Conservation (phyloP, 2,797 vertebrate species). For the Syngnathus acus region DNA sequence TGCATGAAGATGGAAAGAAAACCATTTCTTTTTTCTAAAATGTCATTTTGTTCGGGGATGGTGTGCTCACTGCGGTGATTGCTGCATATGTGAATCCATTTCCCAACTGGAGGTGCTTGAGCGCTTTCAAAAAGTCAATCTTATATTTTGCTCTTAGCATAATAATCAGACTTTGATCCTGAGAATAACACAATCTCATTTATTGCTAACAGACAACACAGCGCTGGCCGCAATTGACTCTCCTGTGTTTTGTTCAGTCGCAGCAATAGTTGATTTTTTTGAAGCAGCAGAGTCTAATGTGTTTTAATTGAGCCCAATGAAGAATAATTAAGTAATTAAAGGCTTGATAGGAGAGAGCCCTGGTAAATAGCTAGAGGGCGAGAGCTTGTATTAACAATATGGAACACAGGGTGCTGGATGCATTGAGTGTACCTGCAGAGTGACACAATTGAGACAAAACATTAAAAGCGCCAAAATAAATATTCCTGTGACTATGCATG, state of each 20-base stretch:
- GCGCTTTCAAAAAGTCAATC: slow-evolving; percentile 70
- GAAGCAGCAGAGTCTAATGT: slow-evolving; percentile 58
- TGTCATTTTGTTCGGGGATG: slow-evolving; percentile 76
- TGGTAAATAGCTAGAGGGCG: slow-evolving; percentile 67
- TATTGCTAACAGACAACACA: slow-evolving; percentile 62
- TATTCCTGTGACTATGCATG: not conserved
- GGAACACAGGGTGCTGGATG: slow-evolving; percentile 36
- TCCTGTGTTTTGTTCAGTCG: slow-evolving; percentile 26
- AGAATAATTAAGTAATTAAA: slow-evolving; percentile 80
- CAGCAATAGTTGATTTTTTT: slow-evolving; percentile 56
- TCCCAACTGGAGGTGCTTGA: slow-evolving; percentile 61
- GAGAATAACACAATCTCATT: slow-evolving; percentile 66
- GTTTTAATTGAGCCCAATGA: slow-evolving; percentile 75
- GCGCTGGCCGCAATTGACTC: slow-evolving; percentile 36
- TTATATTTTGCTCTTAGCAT: slow-evolving; percentile 74
- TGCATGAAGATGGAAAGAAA: slow-evolving; percentile 80
- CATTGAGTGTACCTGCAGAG: slow-evolving; percentile 33
- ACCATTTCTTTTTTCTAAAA: slow-evolving; percentile 77
- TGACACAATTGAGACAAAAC: slow-evolving; percentile 38
- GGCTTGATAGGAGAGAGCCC: slow-evolving; percentile 61
- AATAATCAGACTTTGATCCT: slow-evolving; percentile 74
- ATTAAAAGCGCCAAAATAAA: slow-evolving; percentile 28
- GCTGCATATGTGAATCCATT: slow-evolving; percentile 75
- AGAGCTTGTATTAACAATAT: slow-evolving; percentile 53
- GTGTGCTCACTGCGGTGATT: slow-evolving; percentile 76